Evolutionary conservation across 2,113 vertebrate genomes (phyloP).

Genomic region (Procavia capensis): DNA sequence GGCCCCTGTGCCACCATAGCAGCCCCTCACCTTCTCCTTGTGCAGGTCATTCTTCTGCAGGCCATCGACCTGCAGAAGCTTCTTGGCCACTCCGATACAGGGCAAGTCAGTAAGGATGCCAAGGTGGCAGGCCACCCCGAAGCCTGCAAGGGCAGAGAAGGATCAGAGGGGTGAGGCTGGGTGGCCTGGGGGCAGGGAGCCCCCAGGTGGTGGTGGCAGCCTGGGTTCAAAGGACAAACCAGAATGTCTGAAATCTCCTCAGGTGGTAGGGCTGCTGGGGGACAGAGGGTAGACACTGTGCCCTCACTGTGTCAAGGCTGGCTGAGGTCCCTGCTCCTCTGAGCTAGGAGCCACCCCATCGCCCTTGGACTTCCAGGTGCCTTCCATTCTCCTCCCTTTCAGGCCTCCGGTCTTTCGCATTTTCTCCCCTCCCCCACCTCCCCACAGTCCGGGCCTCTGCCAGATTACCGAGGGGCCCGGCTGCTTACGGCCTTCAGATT

Average conservation of each 20-base stretch:
- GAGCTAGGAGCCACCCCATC: rapidly evolving
- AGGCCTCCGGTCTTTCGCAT: not conserved
- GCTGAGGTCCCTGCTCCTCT: not conserved
- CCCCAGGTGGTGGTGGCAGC: not conserved
- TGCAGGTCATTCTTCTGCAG: slow-evolving; percentile 89
- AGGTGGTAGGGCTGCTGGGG: too few species aligned
- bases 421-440: too few species aligned
- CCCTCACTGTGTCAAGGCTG: not conserved
- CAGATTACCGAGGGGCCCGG: not conserved
- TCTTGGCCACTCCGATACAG: slow-evolving; percentile 96
- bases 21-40: slow-evolving; percentile 89
- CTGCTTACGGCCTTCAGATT: too few species aligned
- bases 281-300: rapidly evolving
- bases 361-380: not conserved
- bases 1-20: too few species aligned
- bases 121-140: slow-evolving; percentile 96
- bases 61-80: slow-evolving; percentile 95
- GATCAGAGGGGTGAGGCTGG: not conserved
- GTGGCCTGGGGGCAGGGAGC: not conserved
- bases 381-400: too few species aligned
- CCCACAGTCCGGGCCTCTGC: not conserved
- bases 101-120: slow-evolving; percentile 93
- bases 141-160: slow-evolving; percentile 86
- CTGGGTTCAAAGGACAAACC: not conserved
- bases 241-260: not conserved